phyloP scores from a whole-genome alignment of 2,113 vertebrate species.

The Chaenogobius annularis region DNA sequence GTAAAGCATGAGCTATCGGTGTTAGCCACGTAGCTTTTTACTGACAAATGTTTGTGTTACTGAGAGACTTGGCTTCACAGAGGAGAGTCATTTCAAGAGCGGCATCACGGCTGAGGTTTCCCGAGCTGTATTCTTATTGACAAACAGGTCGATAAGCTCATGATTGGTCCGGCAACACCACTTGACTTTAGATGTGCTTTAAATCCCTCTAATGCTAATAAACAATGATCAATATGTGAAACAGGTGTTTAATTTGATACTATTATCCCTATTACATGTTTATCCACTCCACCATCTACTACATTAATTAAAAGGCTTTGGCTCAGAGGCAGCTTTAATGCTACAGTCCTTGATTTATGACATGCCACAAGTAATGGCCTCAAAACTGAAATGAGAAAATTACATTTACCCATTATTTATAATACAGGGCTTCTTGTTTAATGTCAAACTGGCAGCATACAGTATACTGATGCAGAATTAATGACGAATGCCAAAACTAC shows the following conservation, averaged over 20 bases:
- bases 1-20: neutral
- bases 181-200: constrained; percentile 8
- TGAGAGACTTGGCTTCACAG: neutral
- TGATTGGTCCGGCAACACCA: constrained; percentile 7
- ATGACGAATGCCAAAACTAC: neutral
- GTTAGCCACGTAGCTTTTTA: neutral
- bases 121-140: neutral
- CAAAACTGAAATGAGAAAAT: constrained; percentile 5
- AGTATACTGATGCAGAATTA: constrained; percentile 9
- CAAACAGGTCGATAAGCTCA: constrained; percentile 2
- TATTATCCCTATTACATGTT: neutral
- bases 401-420: neutral
- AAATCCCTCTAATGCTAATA: constrained; percentile 10
- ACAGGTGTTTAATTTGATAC: neutral
- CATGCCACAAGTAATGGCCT: constrained; percentile 1
- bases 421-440: neutral
- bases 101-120: neutral
- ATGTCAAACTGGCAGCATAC: neutral
- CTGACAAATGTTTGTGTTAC: constrained; percentile 3
- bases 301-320: constrained; percentile 7
- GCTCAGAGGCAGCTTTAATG: neutral
- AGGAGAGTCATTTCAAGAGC: constrained; percentile 6
- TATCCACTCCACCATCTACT: neutral
- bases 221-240: neutral
- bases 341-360: constrained; percentile 1